Percentiles rank a stretch among this genome's conserved stretches.
Conservation (phyloP, 2,797 vertebrate genomes). For the Schizothorax lantsangensis region DNA sequence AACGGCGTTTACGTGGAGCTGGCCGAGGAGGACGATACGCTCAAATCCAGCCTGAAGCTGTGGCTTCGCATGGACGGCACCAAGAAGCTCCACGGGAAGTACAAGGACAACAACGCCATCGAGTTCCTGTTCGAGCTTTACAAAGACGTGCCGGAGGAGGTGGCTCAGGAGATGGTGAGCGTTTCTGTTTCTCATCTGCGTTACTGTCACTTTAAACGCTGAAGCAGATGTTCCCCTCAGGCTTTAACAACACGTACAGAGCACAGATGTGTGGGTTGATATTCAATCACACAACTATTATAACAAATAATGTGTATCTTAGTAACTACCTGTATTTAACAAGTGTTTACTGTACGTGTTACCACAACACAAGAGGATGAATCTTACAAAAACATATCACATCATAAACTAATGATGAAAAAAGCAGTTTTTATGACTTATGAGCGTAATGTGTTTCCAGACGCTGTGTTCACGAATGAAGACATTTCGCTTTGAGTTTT, state of each 20-base stretch:
- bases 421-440: not conserved
- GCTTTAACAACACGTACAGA: constrained; percentile 30
- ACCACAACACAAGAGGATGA: not conserved
- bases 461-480: no score
- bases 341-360: not conserved
- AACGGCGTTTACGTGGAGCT: constrained; percentile 94
- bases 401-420: not conserved
- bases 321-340: not conserved
- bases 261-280: not conserved
- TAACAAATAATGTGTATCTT: not conserved
- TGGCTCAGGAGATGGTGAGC: constrained; percentile 97
- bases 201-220: not conserved
- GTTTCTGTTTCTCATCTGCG: not conserved
- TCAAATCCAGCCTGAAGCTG: constrained; percentile 93
- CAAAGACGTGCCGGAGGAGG: constrained; percentile 94
- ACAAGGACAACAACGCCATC: constrained; percentile 98
- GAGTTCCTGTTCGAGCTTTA: constrained; percentile 97
- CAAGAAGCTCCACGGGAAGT: constrained; percentile 93
- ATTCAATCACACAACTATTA: no score
- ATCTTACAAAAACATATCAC: not conserved
- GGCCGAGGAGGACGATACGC: constrained; percentile 91
- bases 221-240: constrained; percentile 10
- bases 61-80: constrained; percentile 97
- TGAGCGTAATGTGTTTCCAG: not conserved
- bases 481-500: not conserved